These are phyloP conservation scores for Amiota mariae DNA, from an alignment of 2,888 invertebrate species.

Conservation along the genomic window DNA sequence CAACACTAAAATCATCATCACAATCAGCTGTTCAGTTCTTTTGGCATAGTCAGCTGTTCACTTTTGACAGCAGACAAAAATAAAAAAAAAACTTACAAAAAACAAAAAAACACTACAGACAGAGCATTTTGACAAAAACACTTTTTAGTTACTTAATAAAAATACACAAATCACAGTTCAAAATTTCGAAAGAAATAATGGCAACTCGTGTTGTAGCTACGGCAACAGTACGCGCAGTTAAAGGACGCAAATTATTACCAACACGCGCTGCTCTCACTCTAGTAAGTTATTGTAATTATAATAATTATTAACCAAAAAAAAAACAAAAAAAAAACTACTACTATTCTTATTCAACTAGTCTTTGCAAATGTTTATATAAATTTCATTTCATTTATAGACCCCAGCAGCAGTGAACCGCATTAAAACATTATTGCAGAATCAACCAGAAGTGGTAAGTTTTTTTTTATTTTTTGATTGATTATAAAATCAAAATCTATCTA, in stretches of 20 bases:
- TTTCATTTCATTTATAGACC: slow-evolving; percentile 75
- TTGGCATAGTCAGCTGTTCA: slow-evolving; percentile 17
- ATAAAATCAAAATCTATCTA: neutral
- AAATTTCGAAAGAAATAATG: slow-evolving; percentile 75
- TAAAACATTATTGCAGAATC: slow-evolving; percentile 84
- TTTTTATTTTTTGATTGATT: no score
- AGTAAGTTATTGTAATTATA: slow-evolving; percentile 58
- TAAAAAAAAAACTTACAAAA: slow-evolving; percentile 2
- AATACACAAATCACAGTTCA: neutral
- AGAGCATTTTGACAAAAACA: slow-evolving; percentile 2
- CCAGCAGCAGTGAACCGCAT: slow-evolving; percentile 88
- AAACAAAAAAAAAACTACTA: slow-evolving; percentile 63
- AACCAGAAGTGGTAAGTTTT: slow-evolving; percentile 77
- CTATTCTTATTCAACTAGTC: slow-evolving; percentile 36
- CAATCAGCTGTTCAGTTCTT: slow-evolving; percentile 16
- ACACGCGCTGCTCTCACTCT: slow-evolving; percentile 88
- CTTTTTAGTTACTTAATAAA: neutral
- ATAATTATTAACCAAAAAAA: neutral
- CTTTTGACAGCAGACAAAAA: neutral
- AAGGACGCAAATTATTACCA: slow-evolving; percentile 84
- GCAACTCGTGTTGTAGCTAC: slow-evolving; percentile 86
- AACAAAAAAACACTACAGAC: neutral
- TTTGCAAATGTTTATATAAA: slow-evolving; percentile 64
- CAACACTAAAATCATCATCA: slow-evolving; percentile 1
- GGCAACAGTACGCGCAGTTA: slow-evolving; percentile 91